A percentile compares a stretch with the other conserved stretches of the same genome.
Evolutionary conservation across 2,113 vertebrate species (phyloP).

Genomic region (Galeopterus variegatus): DNA sequence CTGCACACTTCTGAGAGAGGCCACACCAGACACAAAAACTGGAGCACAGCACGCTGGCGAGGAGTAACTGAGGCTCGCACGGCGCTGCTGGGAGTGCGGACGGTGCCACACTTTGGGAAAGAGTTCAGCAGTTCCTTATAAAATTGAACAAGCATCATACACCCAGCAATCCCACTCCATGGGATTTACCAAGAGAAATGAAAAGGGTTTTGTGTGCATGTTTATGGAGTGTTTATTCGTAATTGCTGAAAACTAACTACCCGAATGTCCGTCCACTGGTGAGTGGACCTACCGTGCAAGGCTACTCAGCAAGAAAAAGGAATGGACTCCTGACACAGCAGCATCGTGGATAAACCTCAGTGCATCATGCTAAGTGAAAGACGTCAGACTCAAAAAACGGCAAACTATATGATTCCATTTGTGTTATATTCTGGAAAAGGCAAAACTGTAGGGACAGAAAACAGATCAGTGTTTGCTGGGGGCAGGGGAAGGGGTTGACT

Average conservation of each 20-base stretch:
- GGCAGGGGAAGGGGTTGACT: background rate
- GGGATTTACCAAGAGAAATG: background rate
- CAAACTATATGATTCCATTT: background rate
- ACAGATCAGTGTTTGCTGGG: too few relatives aligned
- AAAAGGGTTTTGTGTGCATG: background rate
- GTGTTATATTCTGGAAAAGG: background rate
- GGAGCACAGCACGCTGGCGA: too few relatives aligned
- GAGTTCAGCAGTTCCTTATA: background rate
- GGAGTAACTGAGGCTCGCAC: accelerated
- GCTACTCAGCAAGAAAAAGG: background rate
- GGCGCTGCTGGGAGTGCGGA: too few relatives aligned
- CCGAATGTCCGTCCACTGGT: too few relatives aligned
- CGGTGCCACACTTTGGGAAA: background rate
- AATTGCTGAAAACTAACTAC: background rate
- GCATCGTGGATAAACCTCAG: accelerated
- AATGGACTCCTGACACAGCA: background rate
- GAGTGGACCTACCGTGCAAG: accelerated
- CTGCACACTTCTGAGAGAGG: accelerated
- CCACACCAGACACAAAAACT: background rate
- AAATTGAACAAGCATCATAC: background rate
- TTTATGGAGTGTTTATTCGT: background rate
- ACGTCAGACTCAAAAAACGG: too few relatives aligned
- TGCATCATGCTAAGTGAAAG: too few relatives aligned
- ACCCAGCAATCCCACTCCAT: background rate
- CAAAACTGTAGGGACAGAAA: background rate